Conservation (phyloP, 2,888 invertebrate species). For the Trissoscelio sp. region DNA sequence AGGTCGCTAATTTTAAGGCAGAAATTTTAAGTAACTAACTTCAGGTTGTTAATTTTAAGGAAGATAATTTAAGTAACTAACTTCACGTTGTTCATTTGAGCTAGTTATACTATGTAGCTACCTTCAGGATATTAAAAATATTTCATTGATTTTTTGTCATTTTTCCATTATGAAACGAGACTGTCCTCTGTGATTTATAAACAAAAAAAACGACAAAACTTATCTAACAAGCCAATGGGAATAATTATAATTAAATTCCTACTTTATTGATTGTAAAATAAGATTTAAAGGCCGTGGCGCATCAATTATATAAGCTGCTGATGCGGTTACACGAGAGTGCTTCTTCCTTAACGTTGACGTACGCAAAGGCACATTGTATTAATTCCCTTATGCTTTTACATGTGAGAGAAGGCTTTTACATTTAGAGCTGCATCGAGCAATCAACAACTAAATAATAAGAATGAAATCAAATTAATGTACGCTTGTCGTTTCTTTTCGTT, state of each 20-base stretch:
- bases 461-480: constrained; percentile 52
- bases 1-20: too few species aligned
- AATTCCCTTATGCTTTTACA: constrained; percentile 41
- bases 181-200: constrained; percentile 1
- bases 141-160: too few species aligned
- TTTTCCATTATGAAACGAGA: constrained; percentile 22
- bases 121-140: too few species aligned
- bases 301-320: constrained; percentile 46
- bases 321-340: constrained; percentile 15
- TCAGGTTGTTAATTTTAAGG: too few species aligned
- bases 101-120: too few species aligned
- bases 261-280: constrained; percentile 44
- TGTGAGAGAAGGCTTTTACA: constrained; percentile 54
- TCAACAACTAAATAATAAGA: constrained; percentile 29
- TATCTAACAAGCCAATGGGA: constrained; percentile 34
- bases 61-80: too few species aligned
- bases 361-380: constrained; percentile 44
- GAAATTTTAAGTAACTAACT: too few species aligned
- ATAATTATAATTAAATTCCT: constrained; percentile 52
- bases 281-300: constrained; percentile 37
- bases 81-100: too few species aligned
- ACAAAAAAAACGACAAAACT: constrained; percentile 6
- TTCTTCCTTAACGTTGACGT: constrained; percentile 43
- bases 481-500: constrained; percentile 45
- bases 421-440: constrained; percentile 35